These are phyloP conservation scores for Uria lomvia DNA, from an alignment of 2,113 vertebrate genomes.

Conservation along the genomic window DNA sequence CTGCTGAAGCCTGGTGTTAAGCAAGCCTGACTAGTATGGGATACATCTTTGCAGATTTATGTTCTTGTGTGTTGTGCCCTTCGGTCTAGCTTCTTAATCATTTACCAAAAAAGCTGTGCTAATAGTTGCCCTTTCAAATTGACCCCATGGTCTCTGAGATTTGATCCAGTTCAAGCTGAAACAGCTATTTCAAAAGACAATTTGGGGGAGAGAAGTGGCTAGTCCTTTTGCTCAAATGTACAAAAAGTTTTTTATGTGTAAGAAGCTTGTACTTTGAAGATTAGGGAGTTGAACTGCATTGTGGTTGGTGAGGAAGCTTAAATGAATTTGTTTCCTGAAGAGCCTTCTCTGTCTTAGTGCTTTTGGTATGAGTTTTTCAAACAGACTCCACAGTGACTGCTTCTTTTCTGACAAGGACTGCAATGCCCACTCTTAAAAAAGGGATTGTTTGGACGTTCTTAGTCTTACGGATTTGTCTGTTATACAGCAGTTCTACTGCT, in stretches of 20 bases:
- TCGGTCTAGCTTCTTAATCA: not conserved
- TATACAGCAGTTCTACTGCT: not conserved
- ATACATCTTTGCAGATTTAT: not conserved
- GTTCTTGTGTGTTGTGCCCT: not conserved
- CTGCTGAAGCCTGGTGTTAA: not conserved
- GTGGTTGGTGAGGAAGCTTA: conserved; percentile 4
- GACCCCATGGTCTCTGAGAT: not conserved
- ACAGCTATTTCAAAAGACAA: not conserved
- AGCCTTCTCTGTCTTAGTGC: not conserved
- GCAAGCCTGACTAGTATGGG: not conserved
- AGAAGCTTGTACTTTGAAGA: not conserved
- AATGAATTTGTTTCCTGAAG: not conserved
- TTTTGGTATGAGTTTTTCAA: not conserved
- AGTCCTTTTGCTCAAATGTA: not conserved
- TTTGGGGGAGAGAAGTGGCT: not conserved
- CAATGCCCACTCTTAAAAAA: not conserved
- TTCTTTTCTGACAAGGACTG: not conserved
- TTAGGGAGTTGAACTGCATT: not conserved
- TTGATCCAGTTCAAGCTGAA: not conserved
- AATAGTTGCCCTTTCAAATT: not conserved
- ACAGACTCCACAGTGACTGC: not conserved
- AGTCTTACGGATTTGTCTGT: not conserved
- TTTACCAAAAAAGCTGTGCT: not conserved
- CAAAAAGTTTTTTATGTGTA: not conserved
- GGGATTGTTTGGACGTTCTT: not conserved